These are phyloP conservation scores for Varecia variegata DNA, from an alignment of 2,797 vertebrate genomes.

Conservation along the genomic window DNA sequence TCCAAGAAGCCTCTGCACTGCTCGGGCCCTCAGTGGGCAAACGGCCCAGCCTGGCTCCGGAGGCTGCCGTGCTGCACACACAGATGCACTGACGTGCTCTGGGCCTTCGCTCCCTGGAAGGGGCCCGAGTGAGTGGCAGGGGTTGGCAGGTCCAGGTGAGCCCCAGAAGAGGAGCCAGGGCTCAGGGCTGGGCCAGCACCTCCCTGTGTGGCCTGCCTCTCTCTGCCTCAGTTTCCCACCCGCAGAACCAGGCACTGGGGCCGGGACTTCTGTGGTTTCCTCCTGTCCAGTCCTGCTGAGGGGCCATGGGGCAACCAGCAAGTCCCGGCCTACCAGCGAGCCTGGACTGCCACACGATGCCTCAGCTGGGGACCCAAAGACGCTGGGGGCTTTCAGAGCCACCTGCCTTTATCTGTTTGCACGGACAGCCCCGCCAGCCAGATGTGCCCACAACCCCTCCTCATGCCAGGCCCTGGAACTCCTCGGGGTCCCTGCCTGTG, in stretches of 20 bases:
- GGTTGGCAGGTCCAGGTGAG: rapidly evolving
- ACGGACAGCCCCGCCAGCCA: neutral
- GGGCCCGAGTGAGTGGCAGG: rapidly evolving
- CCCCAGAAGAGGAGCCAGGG: neutral
- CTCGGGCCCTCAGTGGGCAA: neutral
- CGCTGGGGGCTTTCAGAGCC: no score
- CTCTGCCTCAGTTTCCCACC: neutral
- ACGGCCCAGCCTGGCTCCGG: neutral
- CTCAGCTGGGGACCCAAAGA: rapidly evolving
- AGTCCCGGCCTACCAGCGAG: rapidly evolving
- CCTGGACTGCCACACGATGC: rapidly evolving
- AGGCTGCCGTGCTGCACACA: rapidly evolving
- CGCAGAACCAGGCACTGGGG: neutral
- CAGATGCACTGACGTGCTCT: rapidly evolving
- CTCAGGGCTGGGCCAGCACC: rapidly evolving
- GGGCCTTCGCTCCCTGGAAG: neutral
- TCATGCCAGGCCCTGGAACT: neutral
- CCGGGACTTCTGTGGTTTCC: neutral
- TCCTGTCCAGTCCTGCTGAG: neutral
- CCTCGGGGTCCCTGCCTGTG: neutral
- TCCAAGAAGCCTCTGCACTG: neutral
- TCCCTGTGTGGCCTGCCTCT: no score
- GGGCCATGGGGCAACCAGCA: neutral
- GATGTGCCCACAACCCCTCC: neutral
- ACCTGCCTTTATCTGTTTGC: rapidly evolving